Evolutionary conservation across 2,888 invertebrate genomes (phyloP), one percentile per base, ranked within the genome.

Genomic region (Parapristionchus giblindavisi): DNA sequence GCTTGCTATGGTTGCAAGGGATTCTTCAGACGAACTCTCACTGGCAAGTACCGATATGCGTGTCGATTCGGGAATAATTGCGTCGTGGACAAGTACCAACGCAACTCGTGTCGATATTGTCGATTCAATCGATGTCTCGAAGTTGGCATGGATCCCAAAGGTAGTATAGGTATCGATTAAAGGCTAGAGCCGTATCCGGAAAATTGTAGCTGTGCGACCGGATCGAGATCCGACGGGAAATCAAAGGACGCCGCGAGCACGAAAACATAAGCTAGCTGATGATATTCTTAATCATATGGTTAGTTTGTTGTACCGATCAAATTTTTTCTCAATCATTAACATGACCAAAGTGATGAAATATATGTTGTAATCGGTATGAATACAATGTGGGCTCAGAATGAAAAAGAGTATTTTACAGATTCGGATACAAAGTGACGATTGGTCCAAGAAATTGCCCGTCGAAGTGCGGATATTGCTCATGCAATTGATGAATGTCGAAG

Each of bases 71-170:
- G 83, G 43, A 87, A 87, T 77, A 85, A 87, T 75, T 87, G 87
- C 71, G 81, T 85, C 52, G 87, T 87, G 27, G 86, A 87, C 76
- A 87, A 87, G 83, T 85, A 77, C 60, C 87, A 87, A 70, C 76
- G 87, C 24, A 87, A 87, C 77, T 83, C 83, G 58, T 87, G 87
- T 56, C 81, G 87, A 43, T 87, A 80, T 71, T 87, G 87, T 72
- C 79, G 87, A 66, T 87, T 87, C 77, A 82, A 85, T 52, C 77
- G 87, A 68, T 87, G 87, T 75, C 82, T 87, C 52, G 81, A 85
- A 71, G 85, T 84, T 8, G 87, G 87, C 52, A 87, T 87, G 87
- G 87, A 87, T 76, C 87, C 87, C n/a, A 86, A 87, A 36, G 77
- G 76, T 76, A 34, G 68, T 34, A 24, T 17, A 68, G 48, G 65